Percentiles rank a stretch among this genome's conserved stretches.
phyloP scores from a whole-genome alignment of 2,888 invertebrate genomes.

The Cybosia mesomella region DNA sequence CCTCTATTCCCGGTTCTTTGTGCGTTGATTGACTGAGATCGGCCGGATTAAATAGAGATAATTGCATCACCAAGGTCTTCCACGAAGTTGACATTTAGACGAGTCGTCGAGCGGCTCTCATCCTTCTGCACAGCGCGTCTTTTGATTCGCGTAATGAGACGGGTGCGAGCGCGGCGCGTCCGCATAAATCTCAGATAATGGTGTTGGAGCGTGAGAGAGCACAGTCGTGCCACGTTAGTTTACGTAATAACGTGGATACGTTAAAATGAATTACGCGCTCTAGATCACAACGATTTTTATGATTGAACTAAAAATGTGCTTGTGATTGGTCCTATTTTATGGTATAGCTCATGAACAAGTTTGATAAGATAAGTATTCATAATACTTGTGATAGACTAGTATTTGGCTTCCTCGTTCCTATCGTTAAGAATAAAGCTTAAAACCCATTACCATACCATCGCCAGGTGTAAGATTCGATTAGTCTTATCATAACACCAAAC shows the following conservation, averaged over 20 bases:
- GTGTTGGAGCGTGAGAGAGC: constrained; percentile 79
- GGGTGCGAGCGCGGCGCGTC: constrained; percentile 73
- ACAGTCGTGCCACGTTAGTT: constrained; percentile 78
- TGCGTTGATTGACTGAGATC: constrained; percentile 71
- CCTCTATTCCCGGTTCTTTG: constrained; percentile 67
- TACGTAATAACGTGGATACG: constrained; percentile 78
- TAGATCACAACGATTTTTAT: constrained; percentile 61
- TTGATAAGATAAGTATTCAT: no score
- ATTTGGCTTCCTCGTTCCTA: no score
- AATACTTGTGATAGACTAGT: no score
- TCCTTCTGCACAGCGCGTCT: constrained; percentile 62
- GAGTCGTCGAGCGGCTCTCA: constrained; percentile 70
- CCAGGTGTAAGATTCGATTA: no score
- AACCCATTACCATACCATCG: no score
- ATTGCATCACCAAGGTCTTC: constrained; percentile 77
- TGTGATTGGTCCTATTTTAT: no score
- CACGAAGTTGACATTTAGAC: constrained; percentile 80
- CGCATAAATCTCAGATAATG: constrained; percentile 81
- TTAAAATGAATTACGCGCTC: constrained; percentile 66
- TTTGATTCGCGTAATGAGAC: constrained; percentile 81
- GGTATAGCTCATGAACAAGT: no score
- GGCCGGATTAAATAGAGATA: constrained; percentile 74
- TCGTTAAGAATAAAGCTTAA: no score
- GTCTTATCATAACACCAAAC: no score
- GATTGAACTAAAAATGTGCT: no score